phyloP scores from a whole-genome alignment of 2,797 vertebrate genomes.

The Chelon auratus region DNA sequence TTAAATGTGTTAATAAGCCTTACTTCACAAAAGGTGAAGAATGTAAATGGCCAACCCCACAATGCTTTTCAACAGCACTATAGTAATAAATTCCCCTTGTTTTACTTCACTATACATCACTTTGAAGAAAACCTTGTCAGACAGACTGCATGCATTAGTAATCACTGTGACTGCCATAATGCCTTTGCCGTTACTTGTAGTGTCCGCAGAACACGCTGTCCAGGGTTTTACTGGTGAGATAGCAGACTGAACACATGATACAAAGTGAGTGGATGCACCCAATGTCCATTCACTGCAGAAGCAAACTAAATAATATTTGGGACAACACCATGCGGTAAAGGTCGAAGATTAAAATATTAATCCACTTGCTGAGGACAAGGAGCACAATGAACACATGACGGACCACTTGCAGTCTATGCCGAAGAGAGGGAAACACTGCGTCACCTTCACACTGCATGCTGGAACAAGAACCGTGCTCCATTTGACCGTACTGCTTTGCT shows the following conservation, averaged over 20 bases:
- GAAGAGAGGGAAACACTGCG: neutral
- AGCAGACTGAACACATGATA: constrained; percentile 8
- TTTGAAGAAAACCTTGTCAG: constrained; percentile 27
- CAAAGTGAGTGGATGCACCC: constrained; percentile 6
- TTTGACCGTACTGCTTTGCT: constrained; percentile 2
- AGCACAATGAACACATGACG: neutral
- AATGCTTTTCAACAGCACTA: neutral
- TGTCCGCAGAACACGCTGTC: constrained; percentile 3
- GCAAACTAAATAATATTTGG: constrained; percentile 3
- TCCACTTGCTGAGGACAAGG: constrained; percentile 10
- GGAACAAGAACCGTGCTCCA: neutral
- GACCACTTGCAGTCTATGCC: neutral
- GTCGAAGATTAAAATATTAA: constrained; percentile 39
- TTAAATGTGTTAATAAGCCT: constrained; percentile 20
- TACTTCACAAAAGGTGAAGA: constrained; percentile 12
- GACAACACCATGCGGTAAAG: neutral
- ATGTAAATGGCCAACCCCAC: constrained; percentile 14
- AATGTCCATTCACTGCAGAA: neutral
- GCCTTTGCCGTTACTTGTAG: neutral
- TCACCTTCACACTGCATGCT: neutral
- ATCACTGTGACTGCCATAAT: constrained; percentile 11
- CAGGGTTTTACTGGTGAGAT: neutral
- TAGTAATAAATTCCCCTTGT: constrained; percentile 10
- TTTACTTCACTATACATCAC: neutral
- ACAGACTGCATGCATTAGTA: constrained; percentile 28